These are phyloP conservation scores for Neodiprion lecontei DNA, from an alignment of 1,140 invertebrate genomes.

Conservation along the genomic window DNA sequence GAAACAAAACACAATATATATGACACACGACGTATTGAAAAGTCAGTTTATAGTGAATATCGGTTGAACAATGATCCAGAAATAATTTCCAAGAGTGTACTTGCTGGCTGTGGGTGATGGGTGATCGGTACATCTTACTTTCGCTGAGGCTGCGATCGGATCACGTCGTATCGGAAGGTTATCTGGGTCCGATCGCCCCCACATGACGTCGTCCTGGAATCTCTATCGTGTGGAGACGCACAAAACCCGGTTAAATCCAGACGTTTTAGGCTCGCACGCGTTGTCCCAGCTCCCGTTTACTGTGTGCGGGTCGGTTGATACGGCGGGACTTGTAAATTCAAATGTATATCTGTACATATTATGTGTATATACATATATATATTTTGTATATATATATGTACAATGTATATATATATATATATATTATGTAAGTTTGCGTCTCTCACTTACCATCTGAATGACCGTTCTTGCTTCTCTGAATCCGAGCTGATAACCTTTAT, in stretches of 20 bases:
- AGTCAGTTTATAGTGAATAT: no score
- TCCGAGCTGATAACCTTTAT: constrained; percentile 48
- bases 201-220: neutral
- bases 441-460: constrained; percentile 54
- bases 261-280: neutral
- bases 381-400: no score
- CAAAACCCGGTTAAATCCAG: neutral
- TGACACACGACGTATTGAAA: no score
- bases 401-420: no score
- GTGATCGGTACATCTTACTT: neutral
- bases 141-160: neutral
- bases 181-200: constrained; percentile 1
- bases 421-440: neutral
- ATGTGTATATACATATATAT: no score
- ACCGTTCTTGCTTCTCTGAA: constrained; percentile 37
- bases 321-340: neutral
- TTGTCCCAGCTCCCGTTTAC: no score
- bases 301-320: neutral
- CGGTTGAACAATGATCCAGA: no score
- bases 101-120: no score
- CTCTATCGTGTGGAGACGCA: constrained; percentile 1
- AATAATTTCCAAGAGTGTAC: no score
- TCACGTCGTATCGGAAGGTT: neutral
- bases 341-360: neutral
- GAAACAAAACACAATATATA: no score